Evolutionary conservation across 2,888 invertebrate genomes (phyloP).

Genomic region (Caenorhabditis angaria): DNA sequence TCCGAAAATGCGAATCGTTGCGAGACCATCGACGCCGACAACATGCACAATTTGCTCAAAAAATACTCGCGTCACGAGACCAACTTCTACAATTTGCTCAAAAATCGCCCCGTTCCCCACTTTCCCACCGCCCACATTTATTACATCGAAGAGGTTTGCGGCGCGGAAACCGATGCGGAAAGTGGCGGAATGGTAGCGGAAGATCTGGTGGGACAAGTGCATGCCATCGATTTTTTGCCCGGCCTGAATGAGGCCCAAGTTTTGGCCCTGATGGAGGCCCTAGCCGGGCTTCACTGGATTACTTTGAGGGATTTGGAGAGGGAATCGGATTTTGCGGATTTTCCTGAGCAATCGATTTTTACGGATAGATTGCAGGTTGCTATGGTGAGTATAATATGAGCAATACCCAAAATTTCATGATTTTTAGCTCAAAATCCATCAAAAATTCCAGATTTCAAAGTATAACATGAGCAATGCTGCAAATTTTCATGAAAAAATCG

Average conservation of each 20-base stretch:
- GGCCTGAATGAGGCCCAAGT: conserved; percentile 25
- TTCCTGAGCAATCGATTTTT: background rate
- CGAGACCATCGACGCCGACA: background rate
- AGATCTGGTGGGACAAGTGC: conserved; percentile 14
- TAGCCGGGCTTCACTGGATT: conserved; percentile 1
- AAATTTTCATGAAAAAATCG: no score
- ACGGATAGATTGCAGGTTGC: background rate
- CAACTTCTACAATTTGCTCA: conserved; percentile 28
- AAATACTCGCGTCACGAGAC: conserved; percentile 23
- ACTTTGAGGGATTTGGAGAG: background rate
- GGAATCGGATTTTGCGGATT: background rate
- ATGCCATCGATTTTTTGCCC: conserved; percentile 26
- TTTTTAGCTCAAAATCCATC: background rate
- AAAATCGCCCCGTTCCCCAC: conserved; percentile 13
- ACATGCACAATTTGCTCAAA: background rate
- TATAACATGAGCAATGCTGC: background rate
- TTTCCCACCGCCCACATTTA: conserved; percentile 30
- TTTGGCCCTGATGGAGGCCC: background rate
- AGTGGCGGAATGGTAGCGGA: conserved; percentile 35
- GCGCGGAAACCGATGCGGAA: conserved; percentile 7
- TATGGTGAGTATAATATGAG: no score
- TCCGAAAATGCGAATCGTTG: conserved; percentile 17
- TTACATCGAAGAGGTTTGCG: conserved; percentile 18
- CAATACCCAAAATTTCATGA: background rate
- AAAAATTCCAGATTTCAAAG: background rate